Evolutionary conservation across 1,140 invertebrate species (phyloP), one percentile per base, ranked within the genome.

Genomic region (Drosophila ogumai): DNA sequence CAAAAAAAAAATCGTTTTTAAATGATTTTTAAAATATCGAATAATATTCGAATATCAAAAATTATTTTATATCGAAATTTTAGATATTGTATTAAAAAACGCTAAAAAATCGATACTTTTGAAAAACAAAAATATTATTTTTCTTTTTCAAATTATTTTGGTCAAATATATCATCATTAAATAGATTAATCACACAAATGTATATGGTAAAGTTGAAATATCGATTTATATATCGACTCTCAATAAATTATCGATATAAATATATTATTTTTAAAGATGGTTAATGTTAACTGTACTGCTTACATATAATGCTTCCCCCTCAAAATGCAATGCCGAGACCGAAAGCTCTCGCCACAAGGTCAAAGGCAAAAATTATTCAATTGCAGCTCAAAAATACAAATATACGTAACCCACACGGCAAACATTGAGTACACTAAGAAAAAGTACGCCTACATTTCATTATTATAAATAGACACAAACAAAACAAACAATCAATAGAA

Each of bases 361-460:
- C 67, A 72, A 72, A 73, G 69, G 67, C 67, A 43, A 72, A 73
- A 71, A 73, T 72, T 72, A 69, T 71, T 72, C 43, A 73, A 73
- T 73, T 73, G 66, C 54, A 41, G 13, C 31, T 43, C 9, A 65
- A 44, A 65, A 36, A 38, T 36, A 52, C 19, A 34, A 10, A 34
- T 19, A 44, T 17, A 22, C 61, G 6, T 36, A 22, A 17, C 43
- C 44, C 58, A 55, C 60, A 41, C 49, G 12, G n/a, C 34, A 54
- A 36, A 19, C 50, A 54, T 36, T 54, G 32, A 8, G 9, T 69
- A 67, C 66, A 69, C 66, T 69, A 49, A 17, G 22, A 15, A 17
- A 67, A 69, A 40, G 2, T 1, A 8, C 13, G 13, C 12, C 52
- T 0, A 38, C 8, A 22, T 10, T 7, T 36, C 12, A 0, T 38